Base-by-base conservation (phyloP, 2,113 vertebrate species). In the Etheostoma cragini region DNA sequence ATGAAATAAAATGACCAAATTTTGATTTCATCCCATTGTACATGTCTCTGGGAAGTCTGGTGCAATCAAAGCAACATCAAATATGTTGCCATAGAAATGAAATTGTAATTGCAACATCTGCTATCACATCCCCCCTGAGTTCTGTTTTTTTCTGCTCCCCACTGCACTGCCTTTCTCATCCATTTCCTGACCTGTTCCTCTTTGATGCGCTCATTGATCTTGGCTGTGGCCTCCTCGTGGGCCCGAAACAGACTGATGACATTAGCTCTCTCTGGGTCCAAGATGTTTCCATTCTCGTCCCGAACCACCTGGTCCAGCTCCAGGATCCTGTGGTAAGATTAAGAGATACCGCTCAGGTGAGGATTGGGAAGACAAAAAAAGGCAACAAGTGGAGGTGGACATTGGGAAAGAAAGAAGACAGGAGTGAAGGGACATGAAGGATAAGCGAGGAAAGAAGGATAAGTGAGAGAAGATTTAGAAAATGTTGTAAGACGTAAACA, bases 231-330 rank as follows among this genome's bases (percentile, higher is more conserved):
- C 57, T 97, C 96, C 85, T 99, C 96, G 0, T 99, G 98, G 11
- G 98, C 98, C 50, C 97, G 94, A 82, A 99, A 99, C 42, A 99
- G 91, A 85, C 97, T 99, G 90, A 99, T 98, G 84, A 99, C 96
- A 7, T 96, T 98, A 62, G 97, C 97, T 72, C 94, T 95, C 63
- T 98, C 98, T 2, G 98, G 98, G 72, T 99, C 97, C 89, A 99
- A 84, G 79, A 98, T 99, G 93, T 99, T 99, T 15, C 97, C 98
- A 30, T 98, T 93, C 38, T 96, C 96, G 58, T 99, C 98, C 81
- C 98, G 94, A 47, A 99, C 98, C 81, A 96, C 98, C 50, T 97
- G 94, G 90, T 99, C 98, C 15, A 99, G 89, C 83, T 98, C 96
- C 83, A 99, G 94, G 70, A 99, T 96, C 90, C 98, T 99, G 92